Evolutionary conservation across 2,888 invertebrate species (phyloP), one percentile per base, ranked within the genome.

Genomic region (Amiota communis): DNA sequence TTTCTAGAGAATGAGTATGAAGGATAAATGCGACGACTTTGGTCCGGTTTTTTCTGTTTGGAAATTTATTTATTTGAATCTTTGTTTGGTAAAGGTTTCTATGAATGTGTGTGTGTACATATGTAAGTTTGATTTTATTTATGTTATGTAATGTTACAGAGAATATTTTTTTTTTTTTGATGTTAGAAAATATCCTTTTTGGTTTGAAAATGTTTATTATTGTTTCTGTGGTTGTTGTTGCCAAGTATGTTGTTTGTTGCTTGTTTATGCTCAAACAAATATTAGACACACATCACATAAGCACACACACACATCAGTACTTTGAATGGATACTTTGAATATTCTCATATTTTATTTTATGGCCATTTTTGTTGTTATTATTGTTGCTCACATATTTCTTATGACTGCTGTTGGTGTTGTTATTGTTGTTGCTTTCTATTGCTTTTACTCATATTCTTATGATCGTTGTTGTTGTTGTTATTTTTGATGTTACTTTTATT

Each of bases 241-340:
- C 8, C 36, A 36, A 36, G 36, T 36, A 36, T 63, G 9, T 63
- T 63, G 46, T 15, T 13, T 20, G 17, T 17, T 15, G 57, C 11
- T 57, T 57, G 59, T 59, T 59, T 59, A 59, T 59, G 59, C 13
- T 15, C 17, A 20, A 59, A 59, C 59, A 57, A 57, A 57, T 57
- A n/a, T 53, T 53, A 53, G 13, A 53, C 53, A 20, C 36, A 36
- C 36, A 3, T 3, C 1, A 23, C 23, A 23, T 2, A 23, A 23
- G 23, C 23, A 36, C 36, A 36, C 36, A 36, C 36, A 36, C 36
- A 36, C 36, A 36, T 36, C 2, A 6, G 6, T 36, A 36, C 36
- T 6, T 36, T 36, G 36, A 6, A 36, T 36, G 36, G 36, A 36
- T 36, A 36, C 59, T 59, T 20, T 59, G 11, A 20, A 20, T 59